Evolutionary conservation across 1,140 invertebrate genomes (phyloP).

Genomic region (Atta colombica): DNA sequence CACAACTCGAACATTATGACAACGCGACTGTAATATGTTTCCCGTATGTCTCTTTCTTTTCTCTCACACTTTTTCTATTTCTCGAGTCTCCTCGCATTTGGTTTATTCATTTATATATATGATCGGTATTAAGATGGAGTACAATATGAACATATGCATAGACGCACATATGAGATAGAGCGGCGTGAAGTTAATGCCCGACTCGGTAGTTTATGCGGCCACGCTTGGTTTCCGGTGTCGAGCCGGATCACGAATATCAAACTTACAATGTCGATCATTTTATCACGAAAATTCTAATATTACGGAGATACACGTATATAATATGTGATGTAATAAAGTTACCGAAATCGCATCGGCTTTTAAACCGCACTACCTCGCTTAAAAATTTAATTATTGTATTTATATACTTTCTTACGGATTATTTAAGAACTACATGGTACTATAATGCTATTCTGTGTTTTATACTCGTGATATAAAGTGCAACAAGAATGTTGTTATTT

Average conservation of each 20-base stretch:
- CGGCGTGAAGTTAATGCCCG: conserved; percentile 78
- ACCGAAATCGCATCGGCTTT: too few relatives aligned
- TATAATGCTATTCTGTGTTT: too few relatives aligned
- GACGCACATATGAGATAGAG: conserved; percentile 70
- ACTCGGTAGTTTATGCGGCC: conserved; percentile 71
- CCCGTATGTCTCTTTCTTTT: background rate
- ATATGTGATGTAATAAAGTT: background rate
- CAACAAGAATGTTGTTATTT: too few relatives aligned
- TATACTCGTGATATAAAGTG: too few relatives aligned
- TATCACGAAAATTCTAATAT: conserved; percentile 22
- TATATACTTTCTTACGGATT: too few relatives aligned
- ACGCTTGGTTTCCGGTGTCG: conserved; percentile 79
- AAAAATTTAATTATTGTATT: too few relatives aligned
- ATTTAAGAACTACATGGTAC: too few relatives aligned
- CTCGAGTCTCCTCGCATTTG: conserved; percentile 72
- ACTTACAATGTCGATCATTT: conserved; percentile 2
- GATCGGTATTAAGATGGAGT: conserved; percentile 74
- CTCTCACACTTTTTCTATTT: conserved; percentile 64
- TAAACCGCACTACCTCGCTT: too few relatives aligned
- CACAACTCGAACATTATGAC: conserved; percentile 42
- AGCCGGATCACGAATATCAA: conserved; percentile 26
- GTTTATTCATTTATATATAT: conserved; percentile 78
- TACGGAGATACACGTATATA: background rate
- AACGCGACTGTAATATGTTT: conserved; percentile 47
- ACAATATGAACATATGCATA: conserved; percentile 74